phyloP scores from a whole-genome alignment of 2,113 vertebrate genomes.

The Thinocorus orbignyianus region DNA sequence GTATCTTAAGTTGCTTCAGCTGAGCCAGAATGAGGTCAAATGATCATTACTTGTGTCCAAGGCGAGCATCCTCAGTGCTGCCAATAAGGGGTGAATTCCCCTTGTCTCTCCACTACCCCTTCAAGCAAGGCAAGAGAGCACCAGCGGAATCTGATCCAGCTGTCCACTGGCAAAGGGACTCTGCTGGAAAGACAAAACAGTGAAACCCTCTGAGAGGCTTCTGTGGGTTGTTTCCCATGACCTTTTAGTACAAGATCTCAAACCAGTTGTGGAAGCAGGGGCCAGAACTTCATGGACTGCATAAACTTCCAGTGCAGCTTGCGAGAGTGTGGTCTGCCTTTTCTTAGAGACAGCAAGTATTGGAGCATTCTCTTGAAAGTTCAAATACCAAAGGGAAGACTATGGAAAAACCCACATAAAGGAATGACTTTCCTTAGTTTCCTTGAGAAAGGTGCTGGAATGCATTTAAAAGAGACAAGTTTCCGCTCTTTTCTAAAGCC shows the following conservation, averaged over 20 bases:
- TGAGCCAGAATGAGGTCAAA: neutral
- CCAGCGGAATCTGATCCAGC: neutral
- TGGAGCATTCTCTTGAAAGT: neutral
- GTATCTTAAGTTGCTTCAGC: neutral
- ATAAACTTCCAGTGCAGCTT: neutral
- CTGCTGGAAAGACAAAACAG: neutral
- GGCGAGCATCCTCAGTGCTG: neutral
- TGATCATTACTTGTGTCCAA: neutral
- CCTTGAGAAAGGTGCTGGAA: neutral
- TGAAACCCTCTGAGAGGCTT: neutral
- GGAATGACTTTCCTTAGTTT: neutral
- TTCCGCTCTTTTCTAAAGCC: neutral
- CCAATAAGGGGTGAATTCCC: neutral
- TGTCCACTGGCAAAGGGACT: neutral
- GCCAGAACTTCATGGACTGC: neutral
- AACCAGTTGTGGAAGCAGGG: neutral
- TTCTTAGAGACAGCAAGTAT: neutral
- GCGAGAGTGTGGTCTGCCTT: neutral
- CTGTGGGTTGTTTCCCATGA: neutral
- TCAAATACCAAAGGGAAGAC: neutral
- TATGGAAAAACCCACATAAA: neutral
- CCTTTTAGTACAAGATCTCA: neutral
- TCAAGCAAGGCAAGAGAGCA: neutral
- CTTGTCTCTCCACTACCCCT: accelerated
- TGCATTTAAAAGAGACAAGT: neutral